Evolutionary conservation across 2,113 vertebrate genomes (phyloP), one percentile per base, ranked within the genome.

Genomic region (Oostethus manadensis): DNA sequence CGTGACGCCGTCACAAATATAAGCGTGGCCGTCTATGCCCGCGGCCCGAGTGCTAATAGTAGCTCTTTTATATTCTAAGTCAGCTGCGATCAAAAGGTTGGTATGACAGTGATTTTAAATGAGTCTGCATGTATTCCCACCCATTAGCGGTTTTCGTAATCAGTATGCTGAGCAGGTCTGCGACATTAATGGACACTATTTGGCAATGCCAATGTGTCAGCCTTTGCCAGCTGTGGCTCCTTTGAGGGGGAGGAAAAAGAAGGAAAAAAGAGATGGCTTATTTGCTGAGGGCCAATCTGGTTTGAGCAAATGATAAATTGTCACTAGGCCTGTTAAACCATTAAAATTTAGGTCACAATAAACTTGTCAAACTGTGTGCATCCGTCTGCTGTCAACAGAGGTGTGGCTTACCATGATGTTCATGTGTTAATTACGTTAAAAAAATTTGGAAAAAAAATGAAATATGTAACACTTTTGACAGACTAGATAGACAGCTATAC

Each of bases 61-160:
- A 6, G 56, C 62, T 68, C 62, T 76, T 80, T 80, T 58, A 73
- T 61, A 78, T 79, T 68, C 63, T 67, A 62, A 79, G 71, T 66
- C 62, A 62, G 74, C 73, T 51, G 73, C 56, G 55, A 73, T 82
- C 64, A 77, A 70, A 68, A 66, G 40, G 64, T 71, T 38, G 17
- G 57, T 57, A 66, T 68, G 68, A 76, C 38, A 49, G 61, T 61
- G 57, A 81, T 78, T 62, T 70, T 74, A 64, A 70, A 73, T 56
- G 42, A 71, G 64, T 70, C 60, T 64, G 70, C 45, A 49, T 1
- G 38, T 50, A 64, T 72, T 70, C 64, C 80, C 72, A 71, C 58
- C 62, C 67, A 68, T 66, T 46, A 74, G 54, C 68, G 73, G 68
- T 70, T 72, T 70, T 65, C 66, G 51, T 58, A 62, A 68, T 77